phyloP scores from a whole-genome alignment of 1,140 invertebrate genomes.

The Dendroctonus ponderosae region DNA sequence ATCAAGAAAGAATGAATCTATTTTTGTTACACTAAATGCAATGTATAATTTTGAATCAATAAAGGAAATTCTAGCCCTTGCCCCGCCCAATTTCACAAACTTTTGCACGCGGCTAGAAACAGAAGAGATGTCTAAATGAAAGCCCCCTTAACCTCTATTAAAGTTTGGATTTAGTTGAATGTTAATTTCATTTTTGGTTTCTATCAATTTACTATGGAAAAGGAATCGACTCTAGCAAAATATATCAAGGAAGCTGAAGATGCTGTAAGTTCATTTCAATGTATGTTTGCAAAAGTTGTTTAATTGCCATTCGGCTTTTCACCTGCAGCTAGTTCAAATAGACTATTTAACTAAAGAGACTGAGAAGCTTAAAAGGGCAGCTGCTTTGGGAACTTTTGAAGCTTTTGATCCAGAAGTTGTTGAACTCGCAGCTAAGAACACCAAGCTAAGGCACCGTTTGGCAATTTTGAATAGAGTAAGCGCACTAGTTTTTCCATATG shows the following conservation, averaged over 20 bases:
- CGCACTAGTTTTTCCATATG: constrained; percentile 3
- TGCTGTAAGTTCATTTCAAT: constrained; percentile 19
- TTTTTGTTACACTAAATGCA: no score
- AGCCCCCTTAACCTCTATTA: no score
- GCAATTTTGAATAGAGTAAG: constrained; percentile 75
- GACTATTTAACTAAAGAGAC: background rate
- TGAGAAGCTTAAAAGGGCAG: background rate
- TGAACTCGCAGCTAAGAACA: constrained; percentile 70
- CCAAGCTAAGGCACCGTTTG: constrained; percentile 80
- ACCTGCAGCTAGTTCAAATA: background rate
- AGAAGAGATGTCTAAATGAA: no score
- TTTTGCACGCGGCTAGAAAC: no score
- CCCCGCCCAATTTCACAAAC: no score
- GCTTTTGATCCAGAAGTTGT: constrained; percentile 51
- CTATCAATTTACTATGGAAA: no score
- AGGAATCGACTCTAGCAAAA: no score
- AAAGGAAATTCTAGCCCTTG: no score
- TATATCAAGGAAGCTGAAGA: constrained; percentile 21
- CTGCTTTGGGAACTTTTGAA: background rate
- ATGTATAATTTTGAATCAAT: no score
- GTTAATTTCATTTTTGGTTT: no score
- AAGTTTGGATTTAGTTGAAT: no score
- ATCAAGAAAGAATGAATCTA: no score
- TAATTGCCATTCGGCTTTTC: background rate
- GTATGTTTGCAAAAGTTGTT: background rate